Evolutionary conservation across 2,888 invertebrate species (phyloP).

Genomic region (Ctenicera cuprea): DNA sequence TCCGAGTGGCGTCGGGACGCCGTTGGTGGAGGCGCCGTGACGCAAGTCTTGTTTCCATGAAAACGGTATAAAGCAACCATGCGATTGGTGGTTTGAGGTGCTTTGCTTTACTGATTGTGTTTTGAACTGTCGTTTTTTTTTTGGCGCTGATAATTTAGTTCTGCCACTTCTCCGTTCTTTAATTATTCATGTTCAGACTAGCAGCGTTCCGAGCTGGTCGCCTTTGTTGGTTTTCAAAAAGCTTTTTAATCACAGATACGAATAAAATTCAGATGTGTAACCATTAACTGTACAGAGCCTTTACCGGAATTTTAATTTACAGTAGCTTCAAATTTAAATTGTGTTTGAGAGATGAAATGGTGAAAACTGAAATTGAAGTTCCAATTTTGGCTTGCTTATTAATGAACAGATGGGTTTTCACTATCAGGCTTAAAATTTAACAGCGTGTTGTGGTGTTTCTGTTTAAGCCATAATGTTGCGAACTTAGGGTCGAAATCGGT

Average conservation of each 20-base stretch:
- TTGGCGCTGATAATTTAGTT: slow-evolving; percentile 55
- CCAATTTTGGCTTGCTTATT: neutral
- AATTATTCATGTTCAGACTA: slow-evolving; percentile 59
- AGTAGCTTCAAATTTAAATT: slow-evolving; percentile 2
- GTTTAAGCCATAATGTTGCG: too few species aligned
- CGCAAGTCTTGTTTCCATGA: slow-evolving; percentile 55
- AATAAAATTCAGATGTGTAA: slow-evolving; percentile 25
- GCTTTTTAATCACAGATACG: slow-evolving; percentile 27
- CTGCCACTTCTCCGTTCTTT: slow-evolving; percentile 58
- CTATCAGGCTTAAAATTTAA: neutral
- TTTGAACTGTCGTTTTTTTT: slow-evolving; percentile 57
- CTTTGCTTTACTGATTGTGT: slow-evolving; percentile 56
- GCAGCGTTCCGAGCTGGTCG: slow-evolving; percentile 12
- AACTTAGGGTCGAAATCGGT: too few species aligned
- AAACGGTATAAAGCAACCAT: slow-evolving; percentile 46
- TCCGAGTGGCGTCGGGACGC: slow-evolving; percentile 32
- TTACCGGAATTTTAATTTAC: neutral
- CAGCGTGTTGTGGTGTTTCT: too few species aligned
- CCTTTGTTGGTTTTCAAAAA: slow-evolving; percentile 21
- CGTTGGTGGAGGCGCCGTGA: slow-evolving; percentile 56
- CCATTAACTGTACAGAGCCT: slow-evolving; percentile 10
- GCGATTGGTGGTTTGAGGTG: slow-evolving; percentile 56
- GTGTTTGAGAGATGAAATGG: too few species aligned
- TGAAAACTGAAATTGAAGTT: neutral
- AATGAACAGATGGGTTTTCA: neutral